Percentiles rank a stretch among this genome's conserved stretches.
Conservation (phyloP, 2,888 invertebrate genomes). For the Spatulosminthurus flaviceps region DNA sequence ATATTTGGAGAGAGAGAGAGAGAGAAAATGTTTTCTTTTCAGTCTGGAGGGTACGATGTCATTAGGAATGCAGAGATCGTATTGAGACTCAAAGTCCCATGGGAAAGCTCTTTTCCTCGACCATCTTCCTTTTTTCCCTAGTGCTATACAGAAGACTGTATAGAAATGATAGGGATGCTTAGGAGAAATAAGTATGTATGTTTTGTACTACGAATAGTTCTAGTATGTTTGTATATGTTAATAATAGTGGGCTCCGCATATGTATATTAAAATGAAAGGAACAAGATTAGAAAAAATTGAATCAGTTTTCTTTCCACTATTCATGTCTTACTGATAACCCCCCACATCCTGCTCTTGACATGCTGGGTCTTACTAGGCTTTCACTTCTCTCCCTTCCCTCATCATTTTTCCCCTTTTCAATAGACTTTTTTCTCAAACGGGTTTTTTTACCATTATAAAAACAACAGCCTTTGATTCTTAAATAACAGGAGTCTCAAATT, state of each 20-base stretch:
- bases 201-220: too few relatives aligned
- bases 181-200: too few relatives aligned
- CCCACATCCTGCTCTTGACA: background rate
- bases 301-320: constrained; percentile 11
- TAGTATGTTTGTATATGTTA: too few relatives aligned
- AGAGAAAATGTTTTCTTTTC: constrained; percentile 5
- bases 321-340: background rate
- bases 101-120: background rate
- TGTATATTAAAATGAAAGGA: background rate
- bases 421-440: too few relatives aligned
- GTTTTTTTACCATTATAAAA: too few relatives aligned
- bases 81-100: constrained; percentile 14
- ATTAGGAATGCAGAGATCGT: constrained; percentile 25
- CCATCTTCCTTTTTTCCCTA: background rate
- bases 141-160: background rate
- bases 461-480: too few relatives aligned
- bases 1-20: too few relatives aligned
- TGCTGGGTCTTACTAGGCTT: background rate
- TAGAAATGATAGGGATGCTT: background rate
- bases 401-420: background rate
- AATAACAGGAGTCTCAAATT: too few relatives aligned
- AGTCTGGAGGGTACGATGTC: constrained; percentile 10
- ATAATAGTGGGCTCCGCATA: too few relatives aligned
- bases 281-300: constrained; percentile 10
- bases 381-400: background rate